phyloP scores from a whole-genome alignment of 2,797 vertebrate species.

The Chrysocyon brachyurus region DNA sequence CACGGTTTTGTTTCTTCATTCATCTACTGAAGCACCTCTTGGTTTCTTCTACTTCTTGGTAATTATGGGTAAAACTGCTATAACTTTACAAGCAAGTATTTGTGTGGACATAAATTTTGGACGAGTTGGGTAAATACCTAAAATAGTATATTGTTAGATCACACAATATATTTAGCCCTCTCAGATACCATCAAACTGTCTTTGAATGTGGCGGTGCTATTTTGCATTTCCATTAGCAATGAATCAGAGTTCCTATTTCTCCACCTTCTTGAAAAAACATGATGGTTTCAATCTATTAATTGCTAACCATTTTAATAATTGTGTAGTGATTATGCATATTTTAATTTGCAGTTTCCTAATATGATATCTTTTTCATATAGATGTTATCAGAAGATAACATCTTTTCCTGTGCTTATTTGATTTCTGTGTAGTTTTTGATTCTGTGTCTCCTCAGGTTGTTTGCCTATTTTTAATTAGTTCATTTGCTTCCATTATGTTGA shows the following conservation, averaged over 20 bases:
- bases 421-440: not conserved
- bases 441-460: not conserved
- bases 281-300: not conserved
- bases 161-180: not conserved
- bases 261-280: not conserved
- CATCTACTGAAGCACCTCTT: not conserved
- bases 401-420: not conserved
- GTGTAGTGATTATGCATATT: not conserved
- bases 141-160: not conserved
- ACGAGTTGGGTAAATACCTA: not conserved
- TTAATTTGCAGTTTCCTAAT: not conserved
- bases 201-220: not conserved
- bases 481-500: not conserved
- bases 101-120: not conserved
- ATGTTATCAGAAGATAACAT: not conserved
- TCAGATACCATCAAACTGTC: not conserved
- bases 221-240: not conserved
- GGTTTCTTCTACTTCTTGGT: not conserved
- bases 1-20: not conserved
- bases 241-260: not conserved
- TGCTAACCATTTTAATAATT: not conserved
- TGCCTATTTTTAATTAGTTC: not conserved
- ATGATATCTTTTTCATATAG: not conserved
- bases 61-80: not conserved
- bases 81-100: not conserved